Conservation (phyloP, 2,797 vertebrate species). For the Ataeniobius toweri region DNA sequence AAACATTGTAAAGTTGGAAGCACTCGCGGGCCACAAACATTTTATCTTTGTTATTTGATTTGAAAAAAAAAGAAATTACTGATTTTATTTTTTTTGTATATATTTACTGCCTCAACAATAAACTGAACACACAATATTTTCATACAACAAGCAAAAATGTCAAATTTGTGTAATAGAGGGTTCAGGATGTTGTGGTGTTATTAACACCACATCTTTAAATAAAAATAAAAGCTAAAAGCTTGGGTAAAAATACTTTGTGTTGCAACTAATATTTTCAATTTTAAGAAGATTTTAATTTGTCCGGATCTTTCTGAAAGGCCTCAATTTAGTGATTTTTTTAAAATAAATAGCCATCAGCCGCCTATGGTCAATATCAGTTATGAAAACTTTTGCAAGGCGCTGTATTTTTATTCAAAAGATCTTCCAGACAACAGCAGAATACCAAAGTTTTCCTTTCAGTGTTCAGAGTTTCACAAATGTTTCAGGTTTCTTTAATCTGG, state of each 20-base stretch:
- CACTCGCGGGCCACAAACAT: not conserved
- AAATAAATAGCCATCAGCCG: not conserved
- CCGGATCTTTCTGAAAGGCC: not conserved
- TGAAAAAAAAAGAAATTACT: too few relatives aligned
- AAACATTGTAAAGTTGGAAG: not conserved
- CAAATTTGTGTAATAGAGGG: too few relatives aligned
- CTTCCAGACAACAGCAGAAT: not conserved
- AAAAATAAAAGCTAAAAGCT: not conserved
- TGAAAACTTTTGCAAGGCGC: not conserved
- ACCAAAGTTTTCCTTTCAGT: conserved; percentile 2
- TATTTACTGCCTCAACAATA: not conserved
- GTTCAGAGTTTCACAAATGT: not conserved
- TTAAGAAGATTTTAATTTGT: too few relatives aligned
- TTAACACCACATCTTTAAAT: not conserved
- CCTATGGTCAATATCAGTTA: not conserved
- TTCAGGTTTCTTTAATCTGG: conserved; percentile 9
- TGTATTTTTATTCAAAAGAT: not conserved
- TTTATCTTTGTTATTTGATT: too few relatives aligned
- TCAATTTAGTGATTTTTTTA: not conserved
- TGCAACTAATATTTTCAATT: not conserved
- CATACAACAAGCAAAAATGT: not conserved
- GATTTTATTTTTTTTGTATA: not conserved
- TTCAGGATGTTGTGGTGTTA: not conserved
- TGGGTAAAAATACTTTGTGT: not conserved
- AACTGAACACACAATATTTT: not conserved